Base-by-base conservation (phyloP, 2,113 vertebrate species). In the Clarias gariepinus region DNA sequence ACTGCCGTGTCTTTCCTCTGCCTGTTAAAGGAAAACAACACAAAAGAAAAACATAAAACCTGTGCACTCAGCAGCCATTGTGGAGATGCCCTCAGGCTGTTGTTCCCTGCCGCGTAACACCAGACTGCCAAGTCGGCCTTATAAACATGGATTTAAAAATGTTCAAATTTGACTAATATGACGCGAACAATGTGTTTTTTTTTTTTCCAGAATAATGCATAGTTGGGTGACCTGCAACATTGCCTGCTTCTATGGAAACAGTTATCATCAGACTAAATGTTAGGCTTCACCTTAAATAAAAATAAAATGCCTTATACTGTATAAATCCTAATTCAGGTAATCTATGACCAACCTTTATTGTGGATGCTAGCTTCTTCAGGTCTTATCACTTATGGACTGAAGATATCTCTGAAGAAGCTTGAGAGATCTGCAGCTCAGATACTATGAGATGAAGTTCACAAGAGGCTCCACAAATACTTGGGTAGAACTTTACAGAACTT, bases 1-100 rank as follows among this genome's bases (percentile, higher is more conserved):
- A 92, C 98, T 99, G 82, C 97, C 98, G 87, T 99, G 98, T 88
- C 98, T 96, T 93, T 99, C 98, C 91, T 99, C 98, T 84, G 98
- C 98, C 98, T 99, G 92, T 28, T 86, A 23, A 92, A 88, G 93
- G 86, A 92, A 94, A 58, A 94, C 23, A 63, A 47, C 53, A 88
- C 69, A 41, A 23, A 36, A 21, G 36, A 76, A 11, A 47, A 10
- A 11, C 1, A 11, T 23, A 23, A 13, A 15, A 30, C 66, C 28
- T 41, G 33, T 9, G 18, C 18, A 10, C 78, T 25, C 33, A 58
- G 15, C 4, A 53, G 55, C 28, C 28, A 33, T 33, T 30, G 0
- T 69, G 69, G 18, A 52, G 18, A 73, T 10, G 3, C 2, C 9
- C 2, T 12, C 23, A 53, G 47, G 23, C 4, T 76, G 36, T 21